Evolutionary conservation across 2,113 vertebrate species (phyloP).

Genomic region (Phocoena sinus): DNA sequence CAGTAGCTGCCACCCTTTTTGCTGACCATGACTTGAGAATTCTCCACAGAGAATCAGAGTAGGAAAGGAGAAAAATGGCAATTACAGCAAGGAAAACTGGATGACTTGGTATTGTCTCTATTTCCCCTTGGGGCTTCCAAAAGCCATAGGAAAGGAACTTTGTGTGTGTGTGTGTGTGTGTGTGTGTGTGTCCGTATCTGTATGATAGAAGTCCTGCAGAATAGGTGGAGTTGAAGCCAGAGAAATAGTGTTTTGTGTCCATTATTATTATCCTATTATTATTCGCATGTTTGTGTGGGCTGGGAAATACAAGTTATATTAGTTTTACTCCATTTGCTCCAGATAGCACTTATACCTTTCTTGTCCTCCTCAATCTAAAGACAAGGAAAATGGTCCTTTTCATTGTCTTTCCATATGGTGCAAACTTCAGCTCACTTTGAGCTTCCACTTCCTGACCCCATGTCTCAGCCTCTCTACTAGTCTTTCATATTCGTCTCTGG

Average conservation of each 20-base stretch:
- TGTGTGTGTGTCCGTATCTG: neutral
- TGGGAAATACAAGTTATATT: neutral
- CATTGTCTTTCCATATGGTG: neutral
- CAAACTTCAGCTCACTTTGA: neutral
- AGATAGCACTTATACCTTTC: neutral
- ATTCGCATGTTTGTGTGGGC: neutral
- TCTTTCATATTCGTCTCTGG: neutral
- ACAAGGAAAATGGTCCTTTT: neutral
- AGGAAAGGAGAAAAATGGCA: neutral
- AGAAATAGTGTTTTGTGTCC: neutral
- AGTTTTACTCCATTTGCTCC: neutral
- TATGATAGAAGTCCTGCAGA: neutral
- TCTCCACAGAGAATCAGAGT: neutral
- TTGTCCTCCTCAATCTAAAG: neutral
- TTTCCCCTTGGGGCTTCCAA: neutral
- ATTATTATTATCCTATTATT: neutral
- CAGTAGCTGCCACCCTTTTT: neutral
- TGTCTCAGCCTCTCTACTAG: neutral
- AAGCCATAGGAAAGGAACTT: neutral
- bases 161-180: neutral
- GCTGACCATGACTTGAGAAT: neutral
- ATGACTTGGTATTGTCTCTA: neutral
- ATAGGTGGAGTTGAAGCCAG: neutral
- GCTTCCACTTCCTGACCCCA: neutral
- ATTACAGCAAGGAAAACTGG: neutral